Base-by-base conservation (phyloP, 1,140 invertebrate species). In the Trichonephila clavata region DNA sequence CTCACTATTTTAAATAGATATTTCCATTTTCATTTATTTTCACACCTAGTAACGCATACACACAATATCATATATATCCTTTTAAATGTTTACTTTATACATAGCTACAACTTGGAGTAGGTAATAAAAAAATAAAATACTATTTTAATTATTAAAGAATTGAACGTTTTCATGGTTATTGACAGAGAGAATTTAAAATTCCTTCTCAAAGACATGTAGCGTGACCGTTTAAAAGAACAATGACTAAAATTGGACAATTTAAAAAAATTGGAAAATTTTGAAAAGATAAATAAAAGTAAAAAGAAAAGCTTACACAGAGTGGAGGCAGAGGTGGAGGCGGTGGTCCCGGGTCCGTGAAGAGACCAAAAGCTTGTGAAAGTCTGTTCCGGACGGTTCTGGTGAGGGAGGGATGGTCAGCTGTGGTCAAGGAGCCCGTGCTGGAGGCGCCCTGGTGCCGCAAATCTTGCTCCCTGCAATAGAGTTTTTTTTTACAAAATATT, bases 321-420 rank as follows among this genome's bases (percentile, higher is more conserved):
- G 21, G 68, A 0, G 24, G 90, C 1, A 21, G 60, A 0, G 68
- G 65, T 2, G 68, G 68, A 50, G 24, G 80, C 18, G 63, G 50
- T 21, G 27, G 61, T 20, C 59, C 14, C 5, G 59, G 57, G 8
- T 83, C 77, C 1, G 80, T 84, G 14, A 83, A 84, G 13, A 77
- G 18, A 14, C 24, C 77, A n/a, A 93, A 93, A 0, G 91, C 91
- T 43, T 93, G 91, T 3, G 91, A 93, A 5, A 93, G 61, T 59
- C 91, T 68, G 63, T 61, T 93, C 10, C 91, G 83, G 20, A 93
- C 91, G 20, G 91, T 93, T 14, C 91, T 68, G 50, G 61, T 86
- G 39, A 93, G 57, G 8, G 91, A 93, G 1, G 61, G 91, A n/a
- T 93, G 63, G 24, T 93, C 91, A 21, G 91, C 61, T 8, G 86